phyloP scores from a whole-genome alignment of 2,797 vertebrate genomes.

The Rhabdophis nuchalis region DNA sequence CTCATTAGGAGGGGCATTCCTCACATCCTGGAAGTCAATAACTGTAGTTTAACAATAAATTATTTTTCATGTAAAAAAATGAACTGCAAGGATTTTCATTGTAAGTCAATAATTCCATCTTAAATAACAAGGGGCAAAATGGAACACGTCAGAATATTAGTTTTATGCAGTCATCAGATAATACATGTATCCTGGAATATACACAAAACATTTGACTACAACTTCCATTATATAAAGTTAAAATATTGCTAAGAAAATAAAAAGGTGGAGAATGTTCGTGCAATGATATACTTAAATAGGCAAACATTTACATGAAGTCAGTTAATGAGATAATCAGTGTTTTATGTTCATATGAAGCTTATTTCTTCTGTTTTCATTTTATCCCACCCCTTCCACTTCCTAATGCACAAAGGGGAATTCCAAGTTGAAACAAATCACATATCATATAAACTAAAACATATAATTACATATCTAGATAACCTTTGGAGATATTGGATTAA shows the following conservation, averaged over 20 bases:
- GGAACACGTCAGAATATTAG: background rate
- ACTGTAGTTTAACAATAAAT: background rate
- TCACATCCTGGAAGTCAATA: background rate
- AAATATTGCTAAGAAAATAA: conserved; percentile 12
- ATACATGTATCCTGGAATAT: background rate
- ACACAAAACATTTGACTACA: conserved; percentile 11
- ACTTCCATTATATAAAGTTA: background rate
- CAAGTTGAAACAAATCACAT: conserved; percentile 40
- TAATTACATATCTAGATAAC: conserved; percentile 56
- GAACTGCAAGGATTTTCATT: background rate
- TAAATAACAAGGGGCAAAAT: background rate
- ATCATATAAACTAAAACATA: conserved; percentile 30
- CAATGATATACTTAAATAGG: conserved; percentile 38
- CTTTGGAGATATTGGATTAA: conserved; percentile 56
- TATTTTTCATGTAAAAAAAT: background rate
- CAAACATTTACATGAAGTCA: conserved; percentile 14
- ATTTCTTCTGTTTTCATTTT: conserved; percentile 53
- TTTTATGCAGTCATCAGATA: background rate
- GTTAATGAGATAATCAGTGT: conserved; percentile 48
- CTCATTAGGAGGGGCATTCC: background rate
- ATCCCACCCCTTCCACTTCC: conserved; percentile 52
- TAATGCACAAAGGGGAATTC: conserved; percentile 63
- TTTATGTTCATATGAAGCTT: conserved; percentile 37
- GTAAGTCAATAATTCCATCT: background rate
- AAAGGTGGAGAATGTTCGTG: conserved; percentile 5